Conservation (phyloP, 2,113 vertebrate species). For the Neolamprologus hecqui region DNA sequence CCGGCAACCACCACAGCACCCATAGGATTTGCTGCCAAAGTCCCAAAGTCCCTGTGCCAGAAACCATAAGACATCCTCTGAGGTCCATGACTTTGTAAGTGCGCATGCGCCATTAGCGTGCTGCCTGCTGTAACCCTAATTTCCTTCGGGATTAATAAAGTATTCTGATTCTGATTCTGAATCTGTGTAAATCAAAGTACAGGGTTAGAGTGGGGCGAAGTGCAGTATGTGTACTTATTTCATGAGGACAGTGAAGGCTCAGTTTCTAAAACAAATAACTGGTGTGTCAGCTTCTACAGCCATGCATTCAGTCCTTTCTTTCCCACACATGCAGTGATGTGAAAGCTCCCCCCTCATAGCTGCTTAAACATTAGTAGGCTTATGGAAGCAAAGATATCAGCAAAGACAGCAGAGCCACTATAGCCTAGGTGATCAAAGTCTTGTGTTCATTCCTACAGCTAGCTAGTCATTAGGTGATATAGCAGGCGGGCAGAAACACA, state of each 20-base stretch:
- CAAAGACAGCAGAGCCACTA: slow-evolving; percentile 19
- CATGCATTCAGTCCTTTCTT: background rate
- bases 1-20: background rate
- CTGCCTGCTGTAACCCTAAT: background rate
- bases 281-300: background rate
- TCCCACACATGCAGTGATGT: slow-evolving; percentile 1
- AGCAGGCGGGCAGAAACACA: slow-evolving; percentile 6
- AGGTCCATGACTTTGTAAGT: background rate
- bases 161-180: background rate
- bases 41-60: background rate
- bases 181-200: background rate
- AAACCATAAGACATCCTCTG: background rate
- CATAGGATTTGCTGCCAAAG: background rate
- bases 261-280: background rate
- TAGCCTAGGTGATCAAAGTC: slow-evolving; percentile 32
- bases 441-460: background rate
- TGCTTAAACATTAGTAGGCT: slow-evolving; percentile 28
- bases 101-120: background rate
- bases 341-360: background rate
- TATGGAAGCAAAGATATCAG: slow-evolving; percentile 18
- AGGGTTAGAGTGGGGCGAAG: background rate
- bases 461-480: slow-evolving; percentile 44
- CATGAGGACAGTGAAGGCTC: background rate
- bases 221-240: background rate
- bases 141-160: background rate